phyloP scores from a whole-genome alignment of 2,888 invertebrate species.

The Anoplius nigerrimus region DNA sequence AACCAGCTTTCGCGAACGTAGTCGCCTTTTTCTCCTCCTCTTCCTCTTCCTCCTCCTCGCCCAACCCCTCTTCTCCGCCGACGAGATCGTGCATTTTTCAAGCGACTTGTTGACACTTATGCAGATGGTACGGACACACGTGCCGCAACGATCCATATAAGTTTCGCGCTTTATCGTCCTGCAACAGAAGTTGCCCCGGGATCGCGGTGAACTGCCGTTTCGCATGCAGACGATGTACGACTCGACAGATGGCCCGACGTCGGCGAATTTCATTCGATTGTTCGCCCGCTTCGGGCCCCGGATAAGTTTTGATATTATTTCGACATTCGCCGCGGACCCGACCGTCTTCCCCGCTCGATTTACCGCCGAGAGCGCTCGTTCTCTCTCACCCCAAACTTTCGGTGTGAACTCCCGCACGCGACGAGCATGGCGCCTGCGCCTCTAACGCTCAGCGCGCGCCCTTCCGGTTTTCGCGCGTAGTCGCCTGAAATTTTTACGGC shows the following conservation, averaged over 20 bases:
- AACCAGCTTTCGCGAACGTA: not conserved
- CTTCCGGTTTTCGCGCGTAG: no score
- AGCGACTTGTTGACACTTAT: constrained; percentile 55
- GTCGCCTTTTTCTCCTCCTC: not conserved
- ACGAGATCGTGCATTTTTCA: constrained; percentile 48
- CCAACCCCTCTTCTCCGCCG: constrained; percentile 24
- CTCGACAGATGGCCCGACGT: constrained; percentile 36
- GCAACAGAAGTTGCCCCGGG: constrained; percentile 36
- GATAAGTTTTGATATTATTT: constrained; percentile 53
- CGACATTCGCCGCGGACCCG: constrained; percentile 18
- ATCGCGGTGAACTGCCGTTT: constrained; percentile 40
- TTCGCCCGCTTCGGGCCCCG: constrained; percentile 16
- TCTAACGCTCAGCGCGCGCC: no score
- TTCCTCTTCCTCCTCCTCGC: not conserved
- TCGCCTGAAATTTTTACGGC: no score
- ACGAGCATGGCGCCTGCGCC: no score
- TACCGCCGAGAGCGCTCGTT: no score
- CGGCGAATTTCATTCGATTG: constrained; percentile 52
- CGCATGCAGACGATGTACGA: constrained; percentile 48
- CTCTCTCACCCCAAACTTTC: no score
- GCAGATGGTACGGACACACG: constrained; percentile 17
- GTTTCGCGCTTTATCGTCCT: constrained; percentile 51
- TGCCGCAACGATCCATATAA: constrained; percentile 39
- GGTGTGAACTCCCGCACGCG: no score
- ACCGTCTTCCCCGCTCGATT: no score